A percentile compares a stretch with the other conserved stretches of the same genome.
These are phyloP conservation scores for Seira ritae DNA, from an alignment of 2,888 invertebrate genomes.

Conservation along the genomic window DNA sequence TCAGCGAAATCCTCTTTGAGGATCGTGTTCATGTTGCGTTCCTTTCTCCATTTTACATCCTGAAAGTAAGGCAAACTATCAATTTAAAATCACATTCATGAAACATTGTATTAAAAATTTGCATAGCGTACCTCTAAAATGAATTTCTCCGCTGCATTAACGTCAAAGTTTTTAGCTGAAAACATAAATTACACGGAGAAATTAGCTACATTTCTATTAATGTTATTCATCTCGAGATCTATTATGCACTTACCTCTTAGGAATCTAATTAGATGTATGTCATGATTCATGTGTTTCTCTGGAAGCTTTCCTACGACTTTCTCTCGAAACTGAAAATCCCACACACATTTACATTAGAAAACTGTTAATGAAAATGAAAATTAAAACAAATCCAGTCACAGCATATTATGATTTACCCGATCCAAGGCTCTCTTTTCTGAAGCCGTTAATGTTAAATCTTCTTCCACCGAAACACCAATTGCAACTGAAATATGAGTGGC, in stretches of 20 bases:
- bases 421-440: conserved; percentile 40
- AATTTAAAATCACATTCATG: not conserved
- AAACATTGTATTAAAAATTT: not conserved
- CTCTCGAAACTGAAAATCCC: not conserved
- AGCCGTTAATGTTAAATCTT: conserved; percentile 38
- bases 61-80: not conserved
- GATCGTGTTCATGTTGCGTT: conserved; percentile 37
- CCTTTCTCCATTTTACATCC: conserved; percentile 48
- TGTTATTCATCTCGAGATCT: not conserved
- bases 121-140: conserved; percentile 26
- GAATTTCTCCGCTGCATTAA: conserved; percentile 18
- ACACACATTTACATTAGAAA: not conserved
- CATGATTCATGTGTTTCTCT: conserved; percentile 41
- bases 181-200: not conserved
- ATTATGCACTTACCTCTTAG: conserved; percentile 32
- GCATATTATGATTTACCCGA: conserved; percentile 4
- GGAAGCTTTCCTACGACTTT: conserved; percentile 29
- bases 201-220: not conserved
- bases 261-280: conserved; percentile 40
- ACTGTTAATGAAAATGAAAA: not conserved
- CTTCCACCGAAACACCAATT: conserved; percentile 34
- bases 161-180: conserved; percentile 44
- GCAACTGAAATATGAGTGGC: not conserved
- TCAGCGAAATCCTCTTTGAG: conserved; percentile 24
- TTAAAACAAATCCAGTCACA: too few species aligned